Conservation (phyloP, 2,113 vertebrate species). For the Epinephelus moara region DNA sequence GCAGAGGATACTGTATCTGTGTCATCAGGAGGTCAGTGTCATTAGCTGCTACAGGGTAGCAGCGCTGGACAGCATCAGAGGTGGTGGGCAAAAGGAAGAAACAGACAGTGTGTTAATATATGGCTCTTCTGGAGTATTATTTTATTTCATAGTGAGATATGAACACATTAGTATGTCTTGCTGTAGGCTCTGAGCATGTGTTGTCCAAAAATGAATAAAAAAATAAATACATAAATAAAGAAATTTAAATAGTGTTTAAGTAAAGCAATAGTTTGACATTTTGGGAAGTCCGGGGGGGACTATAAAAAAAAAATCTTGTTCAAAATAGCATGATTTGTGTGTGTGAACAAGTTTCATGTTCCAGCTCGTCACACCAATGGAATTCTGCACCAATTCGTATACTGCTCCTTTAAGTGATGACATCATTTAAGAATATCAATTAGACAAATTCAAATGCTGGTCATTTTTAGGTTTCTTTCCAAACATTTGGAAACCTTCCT, state of each 20-base stretch:
- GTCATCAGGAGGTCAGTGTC: slow-evolving; percentile 48
- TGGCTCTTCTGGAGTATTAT: not conserved
- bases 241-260: not conserved
- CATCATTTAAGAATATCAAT: no score
- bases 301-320: no score
- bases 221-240: not conserved
- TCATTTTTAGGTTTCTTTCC: no score
- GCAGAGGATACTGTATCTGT: slow-evolving; percentile 11
- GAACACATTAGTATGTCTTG: not conserved
- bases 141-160: no score
- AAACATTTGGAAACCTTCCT: no score
- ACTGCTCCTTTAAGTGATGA: no score
- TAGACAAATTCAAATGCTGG: no score
- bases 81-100: not conserved
- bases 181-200: not conserved
- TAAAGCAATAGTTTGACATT: not conserved
- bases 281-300: not conserved
- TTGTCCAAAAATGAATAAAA: not conserved
- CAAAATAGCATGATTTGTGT: no score
- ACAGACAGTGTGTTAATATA: not conserved
- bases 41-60: slow-evolving; percentile 9
- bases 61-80: not conserved
- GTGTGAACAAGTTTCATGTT: no score
- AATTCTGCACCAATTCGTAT: no score
- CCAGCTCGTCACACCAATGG: no score